These are phyloP conservation scores for Brachyistius frenatus DNA, from an alignment of 2,113 vertebrate species.

Conservation along the genomic window DNA sequence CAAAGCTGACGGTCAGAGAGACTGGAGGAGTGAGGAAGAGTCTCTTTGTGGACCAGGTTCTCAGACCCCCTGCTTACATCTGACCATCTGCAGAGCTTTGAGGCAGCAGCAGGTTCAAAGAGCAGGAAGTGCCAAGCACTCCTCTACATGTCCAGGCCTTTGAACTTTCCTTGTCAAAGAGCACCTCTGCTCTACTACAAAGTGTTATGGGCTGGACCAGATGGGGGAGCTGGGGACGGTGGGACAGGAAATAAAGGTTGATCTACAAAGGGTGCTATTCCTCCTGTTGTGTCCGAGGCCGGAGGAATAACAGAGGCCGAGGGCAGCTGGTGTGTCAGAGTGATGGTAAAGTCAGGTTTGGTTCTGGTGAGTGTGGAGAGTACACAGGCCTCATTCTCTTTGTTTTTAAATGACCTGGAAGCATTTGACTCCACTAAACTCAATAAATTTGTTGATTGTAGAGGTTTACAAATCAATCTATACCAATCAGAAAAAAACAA, in stretches of 20 bases:
- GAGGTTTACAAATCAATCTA: too few species aligned
- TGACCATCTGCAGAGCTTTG: slow-evolving; percentile 83
- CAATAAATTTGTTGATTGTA: too few species aligned
- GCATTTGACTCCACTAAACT: too few species aligned
- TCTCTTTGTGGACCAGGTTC: slow-evolving; percentile 45
- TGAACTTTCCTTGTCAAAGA: slow-evolving; percentile 94
- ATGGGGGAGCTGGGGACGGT: slow-evolving; percentile 68
- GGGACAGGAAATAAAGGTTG: slow-evolving; percentile 88
- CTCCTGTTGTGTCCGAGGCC: slow-evolving; percentile 80
- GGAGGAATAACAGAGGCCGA: slow-evolving; percentile 67
- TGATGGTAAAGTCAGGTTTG: not conserved
- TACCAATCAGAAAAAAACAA: too few species aligned
- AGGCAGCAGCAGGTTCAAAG: slow-evolving; percentile 90
- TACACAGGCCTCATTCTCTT: not conserved
- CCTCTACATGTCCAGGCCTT: slow-evolving; percentile 90
- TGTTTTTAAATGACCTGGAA: too few species aligned
- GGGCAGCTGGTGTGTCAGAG: slow-evolving; percentile 23
- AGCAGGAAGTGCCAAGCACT: slow-evolving; percentile 89
- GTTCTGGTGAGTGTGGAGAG: too few species aligned
- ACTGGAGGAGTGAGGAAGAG: not conserved
- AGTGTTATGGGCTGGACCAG: slow-evolving; percentile 84
- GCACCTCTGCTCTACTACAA: slow-evolving; percentile 89
- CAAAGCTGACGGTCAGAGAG: too few species aligned
- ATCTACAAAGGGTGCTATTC: slow-evolving; percentile 87
- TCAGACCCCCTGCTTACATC: slow-evolving; percentile 62